A percentile compares a stretch with the other conserved stretches of the same genome.
These are phyloP conservation scores for Patella pellucida DNA, from an alignment of 2,888 invertebrate species.

Conservation along the genomic window DNA sequence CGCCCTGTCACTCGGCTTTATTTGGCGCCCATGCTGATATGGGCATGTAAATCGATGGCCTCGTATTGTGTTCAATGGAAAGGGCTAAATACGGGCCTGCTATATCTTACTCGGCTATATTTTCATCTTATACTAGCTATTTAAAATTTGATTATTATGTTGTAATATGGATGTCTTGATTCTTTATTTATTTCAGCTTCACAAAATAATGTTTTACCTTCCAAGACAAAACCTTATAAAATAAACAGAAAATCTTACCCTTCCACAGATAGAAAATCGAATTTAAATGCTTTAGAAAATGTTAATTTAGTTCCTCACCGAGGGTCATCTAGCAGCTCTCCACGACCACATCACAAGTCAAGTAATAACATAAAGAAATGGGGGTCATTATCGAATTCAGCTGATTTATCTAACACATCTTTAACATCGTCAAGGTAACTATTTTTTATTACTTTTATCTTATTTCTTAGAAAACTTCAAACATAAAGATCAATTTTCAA, in stretches of 20 bases:
- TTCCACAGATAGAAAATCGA: slow-evolving; percentile 29
- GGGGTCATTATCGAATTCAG: slow-evolving; percentile 57
- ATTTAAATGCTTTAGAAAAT: slow-evolving; percentile 47
- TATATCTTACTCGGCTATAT: no score
- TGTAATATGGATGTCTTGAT: background rate
- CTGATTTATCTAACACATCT: slow-evolving; percentile 42
- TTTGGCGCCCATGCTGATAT: no score
- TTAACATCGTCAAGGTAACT: slow-evolving; percentile 52
- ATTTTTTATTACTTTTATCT: background rate
- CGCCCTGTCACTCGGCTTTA: no score
- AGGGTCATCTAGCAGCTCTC: slow-evolving; percentile 30
- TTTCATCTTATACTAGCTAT: no score
- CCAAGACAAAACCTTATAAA: slow-evolving; percentile 49
- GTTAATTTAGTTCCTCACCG: slow-evolving; percentile 39
- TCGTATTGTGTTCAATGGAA: no score
- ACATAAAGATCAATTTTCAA: no score
- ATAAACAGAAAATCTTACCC: slow-evolving; percentile 23
- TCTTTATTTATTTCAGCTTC: slow-evolving; percentile 36
- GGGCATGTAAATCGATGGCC: no score
- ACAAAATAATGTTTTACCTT: slow-evolving; percentile 59
- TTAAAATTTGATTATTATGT: no score
- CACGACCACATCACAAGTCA: slow-evolving; percentile 26
- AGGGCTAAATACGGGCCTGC: no score
- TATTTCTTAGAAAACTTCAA: background rate
- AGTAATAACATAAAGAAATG: slow-evolving; percentile 54